Conservation (phyloP, 2,113 vertebrate species). For the Progne subis region DNA sequence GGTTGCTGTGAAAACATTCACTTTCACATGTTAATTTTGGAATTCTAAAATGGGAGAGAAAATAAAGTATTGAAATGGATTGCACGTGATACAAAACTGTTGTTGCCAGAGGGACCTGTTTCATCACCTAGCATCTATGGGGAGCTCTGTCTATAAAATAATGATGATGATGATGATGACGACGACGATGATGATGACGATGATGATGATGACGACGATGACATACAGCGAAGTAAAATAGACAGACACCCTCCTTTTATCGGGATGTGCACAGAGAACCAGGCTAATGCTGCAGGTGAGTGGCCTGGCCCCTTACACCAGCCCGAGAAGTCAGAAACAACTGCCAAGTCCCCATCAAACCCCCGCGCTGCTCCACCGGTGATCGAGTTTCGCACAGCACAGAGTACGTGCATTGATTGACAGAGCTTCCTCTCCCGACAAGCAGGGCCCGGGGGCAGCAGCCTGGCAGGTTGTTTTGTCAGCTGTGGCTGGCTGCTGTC, state of each 20-base stretch:
- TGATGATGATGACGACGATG: too few species aligned
- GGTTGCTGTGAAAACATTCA: neutral
- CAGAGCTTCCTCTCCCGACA: neutral
- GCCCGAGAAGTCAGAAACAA: neutral
- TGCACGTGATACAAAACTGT: neutral
- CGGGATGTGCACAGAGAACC: accelerated
- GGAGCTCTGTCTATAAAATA: neutral
- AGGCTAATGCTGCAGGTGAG: neutral
- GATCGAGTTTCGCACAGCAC: constrained; percentile 45
- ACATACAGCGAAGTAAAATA: neutral
- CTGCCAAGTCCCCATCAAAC: constrained; percentile 40
- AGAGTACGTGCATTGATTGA: constrained; percentile 53
- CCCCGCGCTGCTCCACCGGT: accelerated
- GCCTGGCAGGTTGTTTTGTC: constrained; percentile 73
- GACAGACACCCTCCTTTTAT: neutral
- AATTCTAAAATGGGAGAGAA: neutral
- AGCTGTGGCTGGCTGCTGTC: constrained; percentile 55
- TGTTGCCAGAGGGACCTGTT: neutral
- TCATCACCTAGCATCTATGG: neutral
- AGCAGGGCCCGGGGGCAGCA: neutral
- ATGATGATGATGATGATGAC: too few species aligned
- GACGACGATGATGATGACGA: too few species aligned
- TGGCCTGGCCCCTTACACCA: neutral
- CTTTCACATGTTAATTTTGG: neutral
- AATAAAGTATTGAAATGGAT: neutral